Conservation (phyloP, 2,113 vertebrate species). For the Benitochromis conjunctus region DNA sequence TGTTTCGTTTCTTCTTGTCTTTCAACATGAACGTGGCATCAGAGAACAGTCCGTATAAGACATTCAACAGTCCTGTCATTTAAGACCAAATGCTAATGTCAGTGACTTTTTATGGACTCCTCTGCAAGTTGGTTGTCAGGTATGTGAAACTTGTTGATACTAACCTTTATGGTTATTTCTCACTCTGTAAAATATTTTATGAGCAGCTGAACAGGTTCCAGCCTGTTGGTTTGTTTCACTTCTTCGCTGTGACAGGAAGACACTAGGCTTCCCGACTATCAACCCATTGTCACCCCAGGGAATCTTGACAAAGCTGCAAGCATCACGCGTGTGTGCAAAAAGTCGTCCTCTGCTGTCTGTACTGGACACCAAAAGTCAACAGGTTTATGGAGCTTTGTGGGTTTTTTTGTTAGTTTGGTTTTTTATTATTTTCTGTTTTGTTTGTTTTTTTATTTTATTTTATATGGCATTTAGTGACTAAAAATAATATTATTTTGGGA, state of each 20-base stretch:
- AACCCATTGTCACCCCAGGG: background rate
- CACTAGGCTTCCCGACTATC: background rate
- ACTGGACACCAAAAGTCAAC: background rate
- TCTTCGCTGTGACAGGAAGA: constrained; percentile 4
- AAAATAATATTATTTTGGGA: background rate
- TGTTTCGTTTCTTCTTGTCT: background rate
- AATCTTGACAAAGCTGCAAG: background rate
- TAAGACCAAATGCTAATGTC: background rate
- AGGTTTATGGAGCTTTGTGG: background rate
- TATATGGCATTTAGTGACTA: background rate
- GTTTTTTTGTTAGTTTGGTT: background rate
- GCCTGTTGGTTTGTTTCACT: constrained; percentile 11
- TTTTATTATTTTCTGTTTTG: background rate
- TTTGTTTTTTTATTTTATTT: accelerated
- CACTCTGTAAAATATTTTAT: background rate
- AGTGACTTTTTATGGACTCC: background rate
- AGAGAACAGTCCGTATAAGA: background rate
- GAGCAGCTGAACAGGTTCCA: constrained; percentile 44
- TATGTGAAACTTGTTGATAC: background rate
- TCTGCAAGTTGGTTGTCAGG: background rate
- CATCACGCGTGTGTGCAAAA: background rate
- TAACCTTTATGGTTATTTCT: background rate
- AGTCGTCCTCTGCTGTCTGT: background rate
- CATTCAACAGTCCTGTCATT: constrained; percentile 11
- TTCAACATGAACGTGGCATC: background rate